Percentiles rank a stretch among this genome's conserved stretches.
Conservation (phyloP, 2,888 invertebrate genomes). For the Ectemnius cavifrons region DNA sequence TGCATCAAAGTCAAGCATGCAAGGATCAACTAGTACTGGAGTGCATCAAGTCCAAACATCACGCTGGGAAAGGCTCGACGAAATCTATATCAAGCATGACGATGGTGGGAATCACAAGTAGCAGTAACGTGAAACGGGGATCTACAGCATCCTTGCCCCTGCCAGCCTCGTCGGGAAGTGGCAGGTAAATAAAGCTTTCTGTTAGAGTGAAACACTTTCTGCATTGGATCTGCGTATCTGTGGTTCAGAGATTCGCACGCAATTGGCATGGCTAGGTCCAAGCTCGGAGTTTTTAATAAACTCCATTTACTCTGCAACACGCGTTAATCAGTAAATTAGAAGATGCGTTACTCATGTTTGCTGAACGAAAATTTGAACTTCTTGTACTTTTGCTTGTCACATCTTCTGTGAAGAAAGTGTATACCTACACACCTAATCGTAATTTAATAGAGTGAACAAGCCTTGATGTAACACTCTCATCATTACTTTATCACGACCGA, state of each 20-base stretch:
- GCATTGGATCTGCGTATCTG: conserved; percentile 70
- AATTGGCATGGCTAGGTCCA: conserved; percentile 70
- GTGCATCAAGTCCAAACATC: conserved; percentile 85
- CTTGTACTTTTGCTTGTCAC: conserved; percentile 25
- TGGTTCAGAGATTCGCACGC: conserved; percentile 72
- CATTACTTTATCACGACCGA: conserved; percentile 11
- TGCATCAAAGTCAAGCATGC: conserved; percentile 89
- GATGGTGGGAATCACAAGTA: conserved; percentile 59
- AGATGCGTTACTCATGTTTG: conserved; percentile 34
- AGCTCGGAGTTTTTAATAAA: conserved; percentile 62
- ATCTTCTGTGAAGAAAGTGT: conserved; percentile 12
- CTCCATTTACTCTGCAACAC: conserved; percentile 36
- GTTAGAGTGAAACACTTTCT: conserved; percentile 50
- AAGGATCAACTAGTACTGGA: conserved; percentile 90
- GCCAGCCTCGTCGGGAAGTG: conserved; percentile 68
- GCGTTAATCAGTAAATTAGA: conserved; percentile 37
- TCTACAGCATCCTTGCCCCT: conserved; percentile 74
- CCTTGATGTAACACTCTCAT: conserved; percentile 5
- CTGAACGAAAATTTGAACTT: conserved; percentile 16
- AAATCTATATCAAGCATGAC: conserved; percentile 75
- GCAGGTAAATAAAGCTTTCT: conserved; percentile 70
- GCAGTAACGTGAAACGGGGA: conserved; percentile 70
- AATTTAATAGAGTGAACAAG: conserved; percentile 8
- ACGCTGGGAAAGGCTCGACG: conserved; percentile 70
- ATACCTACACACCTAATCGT: conserved; percentile 5